A percentile compares a stretch with the other conserved stretches of the same genome.
These are phyloP conservation scores for Meriones unguiculatus DNA, from an alignment of 2,113 vertebrate genomes.

Conservation along the genomic window DNA sequence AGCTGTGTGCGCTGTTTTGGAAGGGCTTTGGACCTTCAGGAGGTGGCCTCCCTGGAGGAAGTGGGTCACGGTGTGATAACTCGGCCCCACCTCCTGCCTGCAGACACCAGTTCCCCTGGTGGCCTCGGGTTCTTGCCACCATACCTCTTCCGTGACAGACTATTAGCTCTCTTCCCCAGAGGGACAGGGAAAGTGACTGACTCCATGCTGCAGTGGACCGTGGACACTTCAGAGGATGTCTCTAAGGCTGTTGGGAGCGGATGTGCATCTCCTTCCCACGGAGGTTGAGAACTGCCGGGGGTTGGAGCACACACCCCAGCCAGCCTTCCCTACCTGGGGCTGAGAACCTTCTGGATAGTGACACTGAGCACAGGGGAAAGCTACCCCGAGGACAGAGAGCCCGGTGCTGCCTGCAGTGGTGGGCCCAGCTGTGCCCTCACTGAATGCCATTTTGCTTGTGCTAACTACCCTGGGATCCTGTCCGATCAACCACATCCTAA, in stretches of 20 bases:
- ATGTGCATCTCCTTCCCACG: fast-evolving
- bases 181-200: neutral
- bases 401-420: neutral
- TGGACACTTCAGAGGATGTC: neutral
- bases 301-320: fast-evolving
- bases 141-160: neutral
- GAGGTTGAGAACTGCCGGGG: neutral
- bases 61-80: neutral
- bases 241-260: neutral
- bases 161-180: neutral
- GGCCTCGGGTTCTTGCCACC: neutral
- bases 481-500: neutral
- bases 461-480: neutral
- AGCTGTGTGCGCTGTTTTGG: neutral
- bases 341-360: neutral
- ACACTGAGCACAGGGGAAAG: neutral
- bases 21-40: neutral
- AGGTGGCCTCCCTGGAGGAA: neutral
- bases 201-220: neutral
- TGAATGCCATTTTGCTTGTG: neutral
- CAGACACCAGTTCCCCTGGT: neutral
- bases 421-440: neutral
- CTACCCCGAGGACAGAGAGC: too few species aligned
- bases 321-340: neutral
- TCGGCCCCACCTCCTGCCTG: neutral